Conservation (phyloP, 2,888 invertebrate species). For the Drosophila lutescens region DNA sequence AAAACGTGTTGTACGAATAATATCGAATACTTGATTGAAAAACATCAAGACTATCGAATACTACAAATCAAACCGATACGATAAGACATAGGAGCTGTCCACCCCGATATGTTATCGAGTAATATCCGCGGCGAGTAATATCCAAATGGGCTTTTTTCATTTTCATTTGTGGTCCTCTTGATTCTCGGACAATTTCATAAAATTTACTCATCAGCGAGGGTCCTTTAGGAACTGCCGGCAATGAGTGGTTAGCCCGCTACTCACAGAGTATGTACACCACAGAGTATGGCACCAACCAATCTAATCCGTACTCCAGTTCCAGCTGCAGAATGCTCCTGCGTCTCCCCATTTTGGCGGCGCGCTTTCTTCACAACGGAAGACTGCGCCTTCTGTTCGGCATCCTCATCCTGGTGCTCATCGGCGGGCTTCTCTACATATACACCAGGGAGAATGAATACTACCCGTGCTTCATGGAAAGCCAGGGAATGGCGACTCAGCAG, state of each 20-base stretch:
- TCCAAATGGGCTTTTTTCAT: too few species aligned
- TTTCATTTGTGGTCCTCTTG: slow-evolving; percentile 11
- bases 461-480: slow-evolving; percentile 71
- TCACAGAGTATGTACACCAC: neutral
- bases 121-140: neutral
- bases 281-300: neutral
- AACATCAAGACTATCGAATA: too few species aligned
- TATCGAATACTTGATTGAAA: too few species aligned
- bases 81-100: neutral
- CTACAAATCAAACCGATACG: neutral
- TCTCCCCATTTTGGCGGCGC: slow-evolving; percentile 46
- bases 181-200: too few species aligned
- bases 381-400: slow-evolving; percentile 70
- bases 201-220: neutral
- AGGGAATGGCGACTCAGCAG: slow-evolving; percentile 12
- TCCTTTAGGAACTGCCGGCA: neutral
- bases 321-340: slow-evolving; percentile 54
- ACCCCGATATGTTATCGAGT: neutral
- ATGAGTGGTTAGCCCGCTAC: slow-evolving; percentile 4
- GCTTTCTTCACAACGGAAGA: slow-evolving; percentile 61
- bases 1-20: too few species aligned
- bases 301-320: neutral
- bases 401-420: slow-evolving; percentile 51
- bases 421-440: slow-evolving; percentile 55
- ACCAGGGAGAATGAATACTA: slow-evolving; percentile 60